Base-by-base conservation (phyloP, 2,113 vertebrate species). In the Chlamydotis undulata region DNA sequence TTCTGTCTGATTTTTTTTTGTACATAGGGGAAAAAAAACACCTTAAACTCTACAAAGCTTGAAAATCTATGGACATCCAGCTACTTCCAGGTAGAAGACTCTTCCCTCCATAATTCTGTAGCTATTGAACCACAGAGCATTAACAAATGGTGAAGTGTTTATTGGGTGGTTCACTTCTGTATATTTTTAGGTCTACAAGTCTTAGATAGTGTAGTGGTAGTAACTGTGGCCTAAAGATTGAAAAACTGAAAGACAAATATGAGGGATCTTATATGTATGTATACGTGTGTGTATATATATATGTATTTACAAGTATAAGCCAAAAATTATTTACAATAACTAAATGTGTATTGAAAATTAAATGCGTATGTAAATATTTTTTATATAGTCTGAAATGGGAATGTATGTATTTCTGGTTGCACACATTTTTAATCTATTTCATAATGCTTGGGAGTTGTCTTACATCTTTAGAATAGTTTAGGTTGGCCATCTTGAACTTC, bases 281-380 rank as follows among this genome's bases (percentile, higher is more conserved):
- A 18, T 21, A 14, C 2, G 8, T 15, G 41, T 0, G 1, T 35
- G 10, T 15, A 14, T 2, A 14, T 15, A n/a, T 43, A 41, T 22
- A 14, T 45, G 29, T 15, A 41, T 59, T 43, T 57, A 47, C 5
- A 24, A 47, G 14, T 35, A 60, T 52, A 49, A 75, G 52, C 4
- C 23, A 45, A 61, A 82, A 35, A 33, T 7, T 37, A 64, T 10
- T 61, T 79, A 8, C 5, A 79, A 23, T 47, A 67, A 71, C 15
- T 73, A 81, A 69, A 57, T 14, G 2, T 49, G 5, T 41, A 35
- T 69, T 73, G 75, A 88, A 88, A 76, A 31, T 31, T 25, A 61
- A 84, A 55, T 57, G 2, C 16, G 7, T 39, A 14, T 28, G 2
- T 16, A 55, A 76, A 49, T 33, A 49, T 15, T 23, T 53, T 64